Percentiles rank a stretch among this genome's conserved stretches.
phyloP scores from a whole-genome alignment of 1,140 invertebrate genomes.

The Epicauta chinensis region DNA sequence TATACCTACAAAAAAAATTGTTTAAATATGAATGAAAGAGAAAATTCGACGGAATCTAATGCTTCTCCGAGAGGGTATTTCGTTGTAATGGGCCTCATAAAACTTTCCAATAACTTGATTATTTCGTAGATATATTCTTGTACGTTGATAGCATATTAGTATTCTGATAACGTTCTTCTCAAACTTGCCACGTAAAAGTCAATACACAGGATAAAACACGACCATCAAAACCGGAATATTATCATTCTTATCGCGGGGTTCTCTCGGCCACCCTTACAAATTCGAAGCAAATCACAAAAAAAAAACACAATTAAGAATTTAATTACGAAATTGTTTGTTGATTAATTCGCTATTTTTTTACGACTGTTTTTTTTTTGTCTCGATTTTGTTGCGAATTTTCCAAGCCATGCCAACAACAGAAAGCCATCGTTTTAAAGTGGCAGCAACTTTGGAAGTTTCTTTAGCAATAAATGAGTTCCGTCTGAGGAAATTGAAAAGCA shows the following conservation, averaged over 20 bases:
- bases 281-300: too few relatives aligned
- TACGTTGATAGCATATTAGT: constrained; percentile 7
- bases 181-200: constrained; percentile 9
- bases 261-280: too few relatives aligned
- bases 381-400: too few relatives aligned
- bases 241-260: too few relatives aligned
- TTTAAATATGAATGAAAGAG: too few relatives aligned
- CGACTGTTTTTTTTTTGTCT: too few relatives aligned
- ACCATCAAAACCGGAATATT: background rate
- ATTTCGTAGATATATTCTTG: constrained; percentile 12
- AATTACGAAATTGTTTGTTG: too few relatives aligned
- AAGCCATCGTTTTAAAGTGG: background rate
- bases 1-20: too few relatives aligned
- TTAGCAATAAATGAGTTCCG: constrained; percentile 11
- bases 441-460: constrained; percentile 10
- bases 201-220: constrained; percentile 14
- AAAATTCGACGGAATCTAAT: too few relatives aligned
- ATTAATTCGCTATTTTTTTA: too few relatives aligned
- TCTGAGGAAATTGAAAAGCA: constrained; percentile 13
- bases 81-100: constrained; percentile 12
- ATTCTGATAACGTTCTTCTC: constrained; percentile 6
- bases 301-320: too few relatives aligned
- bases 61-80: constrained; percentile 2
- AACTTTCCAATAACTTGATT: constrained; percentile 17
- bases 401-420: too few relatives aligned